Conservation (phyloP, 2,797 vertebrate species). For the Ataeniobius toweri region DNA sequence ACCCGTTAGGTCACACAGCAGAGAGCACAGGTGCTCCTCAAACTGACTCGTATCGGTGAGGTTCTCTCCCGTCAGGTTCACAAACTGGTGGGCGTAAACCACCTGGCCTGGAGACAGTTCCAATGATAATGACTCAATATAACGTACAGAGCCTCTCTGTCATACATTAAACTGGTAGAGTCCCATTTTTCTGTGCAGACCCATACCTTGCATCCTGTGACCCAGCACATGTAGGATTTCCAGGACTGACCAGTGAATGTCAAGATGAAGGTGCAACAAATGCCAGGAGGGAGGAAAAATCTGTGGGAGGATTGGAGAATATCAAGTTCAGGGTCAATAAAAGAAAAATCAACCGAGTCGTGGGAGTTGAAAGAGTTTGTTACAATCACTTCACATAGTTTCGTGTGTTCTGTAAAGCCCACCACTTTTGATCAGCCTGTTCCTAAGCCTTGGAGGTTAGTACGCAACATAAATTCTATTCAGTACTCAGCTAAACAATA, state of each 20-base stretch:
- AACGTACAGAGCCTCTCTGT: not conserved
- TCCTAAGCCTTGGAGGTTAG: constrained; percentile 6
- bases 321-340: not conserved
- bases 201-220: constrained; percentile 88
- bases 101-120: constrained; percentile 85
- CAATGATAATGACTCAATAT: constrained; percentile 32
- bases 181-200: not conserved
- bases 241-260: constrained; percentile 91
- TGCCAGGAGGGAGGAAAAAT: constrained; percentile 95
- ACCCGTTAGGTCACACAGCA: constrained; percentile 89
- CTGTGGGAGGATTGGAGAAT: constrained; percentile 68
- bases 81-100: constrained; percentile 90
- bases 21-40: constrained; percentile 89
- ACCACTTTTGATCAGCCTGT: not conserved
- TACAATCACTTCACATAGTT: constrained; percentile 6
- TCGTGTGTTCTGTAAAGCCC: constrained; percentile 9
- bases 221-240: constrained; percentile 90
- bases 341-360: constrained; percentile 4
- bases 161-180: not conserved
- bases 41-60: constrained; percentile 91
- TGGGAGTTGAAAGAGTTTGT: not conserved
- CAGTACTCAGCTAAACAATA: not conserved
- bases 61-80: constrained; percentile 91
- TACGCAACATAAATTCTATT: not conserved
- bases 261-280: constrained; percentile 92